These are phyloP conservation scores for Nylanderia fulva DNA, from an alignment of 1,140 invertebrate species.

Conservation along the genomic window DNA sequence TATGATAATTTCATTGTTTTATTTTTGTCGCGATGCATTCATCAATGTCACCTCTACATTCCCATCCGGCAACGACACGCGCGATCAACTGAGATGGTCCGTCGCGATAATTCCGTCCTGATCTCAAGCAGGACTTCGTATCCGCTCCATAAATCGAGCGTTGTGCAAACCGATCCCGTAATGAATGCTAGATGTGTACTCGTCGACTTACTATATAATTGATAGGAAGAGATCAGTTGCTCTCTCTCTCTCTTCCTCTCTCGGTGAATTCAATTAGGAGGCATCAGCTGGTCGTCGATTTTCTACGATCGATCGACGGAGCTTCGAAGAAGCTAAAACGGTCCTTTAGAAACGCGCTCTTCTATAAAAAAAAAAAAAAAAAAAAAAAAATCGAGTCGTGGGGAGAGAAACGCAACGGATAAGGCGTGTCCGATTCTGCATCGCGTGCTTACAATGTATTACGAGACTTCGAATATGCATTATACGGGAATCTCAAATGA, in stretches of 20 bases:
- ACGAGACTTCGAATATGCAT: not conserved
- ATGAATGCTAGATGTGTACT: constrained; percentile 65
- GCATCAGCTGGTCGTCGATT: not conserved
- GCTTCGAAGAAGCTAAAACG: not conserved
- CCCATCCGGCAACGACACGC: constrained; percentile 32
- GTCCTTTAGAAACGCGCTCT: too few relatives aligned
- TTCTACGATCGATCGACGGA: not conserved
- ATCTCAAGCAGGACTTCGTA: constrained; percentile 33
- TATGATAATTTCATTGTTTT: not conserved
- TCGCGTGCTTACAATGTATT: constrained; percentile 22
- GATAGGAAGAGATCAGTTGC: constrained; percentile 66
- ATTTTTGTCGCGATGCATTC: too few relatives aligned
- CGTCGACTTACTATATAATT: constrained; percentile 72
- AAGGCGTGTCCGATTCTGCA: not conserved
- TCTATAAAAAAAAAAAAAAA: too few relatives aligned
- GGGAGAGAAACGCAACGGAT: not conserved
- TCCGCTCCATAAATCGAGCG: constrained; percentile 69
- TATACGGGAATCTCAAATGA: constrained; percentile 6
- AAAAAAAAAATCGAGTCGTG: too few relatives aligned
- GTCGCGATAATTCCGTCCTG: constrained; percentile 65
- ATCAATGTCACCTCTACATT: constrained; percentile 11
- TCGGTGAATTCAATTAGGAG: constrained; percentile 60
- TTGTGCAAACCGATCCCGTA: constrained; percentile 66
- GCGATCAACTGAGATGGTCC: constrained; percentile 50
- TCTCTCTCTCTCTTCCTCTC: not conserved